Percentiles rank a stretch among this genome's conserved stretches.
These are phyloP conservation scores for Patella vulgata DNA, from an alignment of 1,140 invertebrate genomes.

Conservation along the genomic window DNA sequence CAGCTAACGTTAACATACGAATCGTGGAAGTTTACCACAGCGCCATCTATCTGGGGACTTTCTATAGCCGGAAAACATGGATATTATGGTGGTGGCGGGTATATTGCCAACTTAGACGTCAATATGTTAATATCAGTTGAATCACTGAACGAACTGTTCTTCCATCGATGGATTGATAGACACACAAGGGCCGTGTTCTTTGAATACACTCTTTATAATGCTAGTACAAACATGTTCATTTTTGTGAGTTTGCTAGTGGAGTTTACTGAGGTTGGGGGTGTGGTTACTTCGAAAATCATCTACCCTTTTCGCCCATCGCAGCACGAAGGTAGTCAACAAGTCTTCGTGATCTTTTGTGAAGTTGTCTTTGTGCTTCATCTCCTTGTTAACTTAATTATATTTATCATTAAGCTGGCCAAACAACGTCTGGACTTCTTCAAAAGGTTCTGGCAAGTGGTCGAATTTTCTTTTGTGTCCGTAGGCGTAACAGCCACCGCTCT, in stretches of 20 bases:
- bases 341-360: constrained; percentile 22
- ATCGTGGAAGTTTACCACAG: constrained; percentile 30
- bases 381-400: constrained; percentile 11
- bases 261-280: constrained; percentile 66
- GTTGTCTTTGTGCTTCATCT: constrained; percentile 22
- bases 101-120: constrained; percentile 33
- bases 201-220: constrained; percentile 71
- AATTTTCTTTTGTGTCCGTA: constrained; percentile 20
- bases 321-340: constrained; percentile 19
- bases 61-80: constrained; percentile 33
- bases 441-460: constrained; percentile 28
- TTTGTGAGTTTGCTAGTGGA: constrained; percentile 51
- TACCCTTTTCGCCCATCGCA: constrained; percentile 27
- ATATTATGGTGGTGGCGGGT: constrained; percentile 44
- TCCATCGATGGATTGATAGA: constrained; percentile 67
- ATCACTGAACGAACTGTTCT: constrained; percentile 56
- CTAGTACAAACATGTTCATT: constrained; percentile 49
- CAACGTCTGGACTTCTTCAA: constrained; percentile 20
- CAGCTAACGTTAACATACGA: constrained; percentile 10
- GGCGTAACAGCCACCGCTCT: constrained; percentile 11
- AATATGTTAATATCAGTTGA: constrained; percentile 8
- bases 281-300: constrained; percentile 29
- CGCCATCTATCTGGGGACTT: constrained; percentile 34
- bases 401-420: constrained; percentile 11
- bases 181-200: constrained; percentile 68